Conservation (phyloP, 2,797 vertebrate genomes). For the Helostoma temminkii region DNA sequence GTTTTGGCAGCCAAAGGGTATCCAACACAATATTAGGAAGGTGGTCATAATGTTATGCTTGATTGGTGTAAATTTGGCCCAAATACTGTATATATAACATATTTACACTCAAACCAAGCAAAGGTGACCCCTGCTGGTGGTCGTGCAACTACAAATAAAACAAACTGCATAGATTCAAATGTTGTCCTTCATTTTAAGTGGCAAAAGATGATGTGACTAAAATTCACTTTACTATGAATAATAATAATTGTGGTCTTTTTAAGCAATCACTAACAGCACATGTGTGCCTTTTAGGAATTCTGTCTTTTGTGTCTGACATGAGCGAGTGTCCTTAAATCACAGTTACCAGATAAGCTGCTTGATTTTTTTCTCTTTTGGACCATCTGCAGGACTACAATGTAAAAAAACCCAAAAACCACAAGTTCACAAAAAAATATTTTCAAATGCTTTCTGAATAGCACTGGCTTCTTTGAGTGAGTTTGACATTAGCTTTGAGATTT, state of each 20-base stretch:
- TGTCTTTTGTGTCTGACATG: background rate
- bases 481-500: constrained; percentile 32
- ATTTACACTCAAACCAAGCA: constrained; percentile 9
- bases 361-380: no score
- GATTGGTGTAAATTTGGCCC: no score
- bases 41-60: no score
- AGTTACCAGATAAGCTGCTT: background rate
- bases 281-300: constrained; percentile 2
- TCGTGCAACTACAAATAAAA: background rate
- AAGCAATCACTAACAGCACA: constrained; percentile 11
- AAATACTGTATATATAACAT: no score
- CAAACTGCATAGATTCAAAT: background rate
- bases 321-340: background rate
- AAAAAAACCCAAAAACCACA: background rate
- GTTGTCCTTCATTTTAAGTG: background rate
- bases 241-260: background rate
- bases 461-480: constrained; percentile 2
- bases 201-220: background rate
- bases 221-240: background rate
- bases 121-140: constrained; percentile 63
- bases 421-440: constrained; percentile 6
- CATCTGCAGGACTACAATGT: background rate
- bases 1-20: no score
- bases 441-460: background rate
- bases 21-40: no score